Evolutionary conservation across 30 jellyfish, hydroid and myxozoan genomes (phyloP).

Genomic region (Cassiopea andromeda): DNA sequence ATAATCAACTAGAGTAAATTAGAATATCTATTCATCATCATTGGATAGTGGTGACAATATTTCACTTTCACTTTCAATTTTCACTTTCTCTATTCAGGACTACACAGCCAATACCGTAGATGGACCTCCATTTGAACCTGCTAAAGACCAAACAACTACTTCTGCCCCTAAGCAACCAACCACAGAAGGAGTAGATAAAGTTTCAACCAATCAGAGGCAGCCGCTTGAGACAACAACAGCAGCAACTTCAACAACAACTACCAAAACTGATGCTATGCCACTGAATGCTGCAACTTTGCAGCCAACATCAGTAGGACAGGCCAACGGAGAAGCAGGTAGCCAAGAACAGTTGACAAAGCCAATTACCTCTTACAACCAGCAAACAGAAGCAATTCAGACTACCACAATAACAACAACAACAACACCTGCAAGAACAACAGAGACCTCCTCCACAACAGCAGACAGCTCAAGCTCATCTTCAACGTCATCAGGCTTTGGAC

Average conservation of each 20-base stretch:
- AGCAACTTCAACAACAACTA: neutral
- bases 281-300: neutral
- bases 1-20: neutral
- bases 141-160: conserved; percentile 37
- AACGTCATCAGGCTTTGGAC: neutral
- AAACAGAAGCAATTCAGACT: neutral
- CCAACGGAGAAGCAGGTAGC: neutral
- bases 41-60: no score
- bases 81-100: conserved; percentile 1
- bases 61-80: no score
- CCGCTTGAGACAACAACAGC: conserved; percentile 26
- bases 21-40: neutral
- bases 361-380: neutral
- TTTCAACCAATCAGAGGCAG: conserved; percentile 41
- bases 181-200: conserved; percentile 55
- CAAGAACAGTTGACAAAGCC: conserved; percentile 27
- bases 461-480: no score
- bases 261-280: conserved; percentile 15
- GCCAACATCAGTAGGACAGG: conserved; percentile 10
- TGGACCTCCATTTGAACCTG: conserved; percentile 21
- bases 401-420: neutral
- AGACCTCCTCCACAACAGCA: conserved; percentile 3
- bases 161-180: conserved; percentile 61
- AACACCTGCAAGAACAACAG: neutral
- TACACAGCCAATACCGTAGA: neutral